Base-by-base conservation (phyloP, 1,140 invertebrate species). In the Prorops nasuta region DNA sequence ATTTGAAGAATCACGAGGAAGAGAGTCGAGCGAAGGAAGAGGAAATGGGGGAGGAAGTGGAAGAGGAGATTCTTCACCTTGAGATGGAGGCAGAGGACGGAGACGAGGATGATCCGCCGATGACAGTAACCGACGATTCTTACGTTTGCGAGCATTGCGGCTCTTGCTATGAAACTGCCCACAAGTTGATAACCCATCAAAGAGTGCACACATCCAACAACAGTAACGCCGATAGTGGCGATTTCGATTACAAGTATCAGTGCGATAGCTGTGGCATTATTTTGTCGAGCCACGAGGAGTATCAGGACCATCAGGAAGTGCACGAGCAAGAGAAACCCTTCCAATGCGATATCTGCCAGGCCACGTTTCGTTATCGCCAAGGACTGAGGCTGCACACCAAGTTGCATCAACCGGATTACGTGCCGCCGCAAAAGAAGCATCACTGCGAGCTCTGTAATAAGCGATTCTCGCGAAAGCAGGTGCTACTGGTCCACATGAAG, bases 231-330 rank as follows among this genome's bases (percentile, higher is more conserved):
- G 54, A 47, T 0, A 79, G n/a, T n/a, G n/a, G n/a, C n/a, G 64
- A 67, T 12, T 53, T 71, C 24, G 69, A 78, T 16, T 78, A 73
- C 42, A 75, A 73, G 16, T 79, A 68, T 44, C 53, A 67, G 7
- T 92, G 90, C 72, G 88, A 91, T 54, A 71, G 83, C 0, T 92
- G 90, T 71, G 85, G 85, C 8, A 71, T 77, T 4, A 65, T 66
- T 3, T 81, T 78, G 44, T 71, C 72, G 21, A 63, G 66, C 2
- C 64, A 65, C 1, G 62, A 62, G 42, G 72, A 66, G 41, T 75
- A 73, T 36, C 65, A 71, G 38, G 72, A 76, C 10, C 80, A 80
- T 43, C 67, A 72, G 20, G 4, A 35, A 0, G 56, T 69, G 1
- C 74, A 75, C 28, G 56, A 56, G 3, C 28, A 50, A 1, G 72